phyloP scores from a whole-genome alignment of 2,797 vertebrate genomes.

The Schizopygopsis malacanthus region DNA sequence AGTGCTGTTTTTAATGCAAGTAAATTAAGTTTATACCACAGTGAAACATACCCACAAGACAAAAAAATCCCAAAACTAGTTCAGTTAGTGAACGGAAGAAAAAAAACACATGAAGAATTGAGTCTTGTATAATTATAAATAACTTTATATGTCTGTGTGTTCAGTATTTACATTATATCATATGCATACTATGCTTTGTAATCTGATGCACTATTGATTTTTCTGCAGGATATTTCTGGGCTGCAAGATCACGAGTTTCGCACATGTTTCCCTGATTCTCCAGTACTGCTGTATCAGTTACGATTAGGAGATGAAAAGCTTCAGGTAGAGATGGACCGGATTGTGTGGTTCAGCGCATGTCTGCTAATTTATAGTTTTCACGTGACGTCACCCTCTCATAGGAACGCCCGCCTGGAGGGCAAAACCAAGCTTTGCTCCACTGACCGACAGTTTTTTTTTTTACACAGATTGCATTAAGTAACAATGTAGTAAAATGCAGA shows the following conservation, averaged over 20 bases:
- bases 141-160: background rate
- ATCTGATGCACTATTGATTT: background rate
- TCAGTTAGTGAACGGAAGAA: background rate
- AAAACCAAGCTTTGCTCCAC: too few species aligned
- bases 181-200: background rate
- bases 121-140: background rate
- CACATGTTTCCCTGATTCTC: constrained; percentile 91
- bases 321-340: constrained; percentile 77
- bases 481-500: too few species aligned
- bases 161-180: background rate
- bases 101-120: background rate
- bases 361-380: background rate
- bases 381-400: too few species aligned
- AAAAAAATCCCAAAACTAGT: background rate
- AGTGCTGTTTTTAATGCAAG: background rate
- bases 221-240: constrained; percentile 91
- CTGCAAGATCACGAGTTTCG: constrained; percentile 97
- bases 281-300: constrained; percentile 91
- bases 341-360: background rate
- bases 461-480: too few species aligned
- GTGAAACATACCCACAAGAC: background rate
- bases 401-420: too few species aligned
- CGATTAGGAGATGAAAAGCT: constrained; percentile 95
- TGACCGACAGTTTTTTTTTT: too few species aligned
- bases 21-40: background rate